Evolutionary conservation across 2,113 vertebrate genomes (phyloP).

Genomic region (Polyodon spathula): DNA sequence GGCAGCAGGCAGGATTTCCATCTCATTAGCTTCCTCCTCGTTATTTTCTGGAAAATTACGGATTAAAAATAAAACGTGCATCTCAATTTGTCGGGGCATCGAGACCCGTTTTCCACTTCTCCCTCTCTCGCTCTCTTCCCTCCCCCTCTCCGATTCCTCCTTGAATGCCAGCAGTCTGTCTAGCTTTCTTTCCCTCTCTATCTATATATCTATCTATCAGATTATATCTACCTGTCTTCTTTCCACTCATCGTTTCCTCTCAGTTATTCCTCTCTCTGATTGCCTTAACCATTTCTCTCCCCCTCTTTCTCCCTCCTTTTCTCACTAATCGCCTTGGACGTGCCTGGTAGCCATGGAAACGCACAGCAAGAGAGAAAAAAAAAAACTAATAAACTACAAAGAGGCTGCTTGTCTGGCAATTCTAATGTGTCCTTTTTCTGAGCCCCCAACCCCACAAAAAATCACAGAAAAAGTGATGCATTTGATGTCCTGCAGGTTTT

Average conservation of each 20-base stretch:
- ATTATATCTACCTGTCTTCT: background rate
- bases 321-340: slow-evolving; percentile 64
- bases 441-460: too few species aligned
- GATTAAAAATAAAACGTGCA: slow-evolving; percentile 77
- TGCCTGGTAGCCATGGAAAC: slow-evolving; percentile 57
- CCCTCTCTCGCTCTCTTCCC: background rate
- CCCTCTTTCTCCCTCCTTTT: slow-evolving; percentile 20
- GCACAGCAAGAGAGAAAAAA: slow-evolving; percentile 54
- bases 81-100: slow-evolving; percentile 65
- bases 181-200: background rate
- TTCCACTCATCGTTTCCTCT: background rate
- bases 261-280: background rate
- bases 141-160: background rate
- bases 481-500: too few species aligned
- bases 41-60: slow-evolving; percentile 81
- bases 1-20: slow-evolving; percentile 64
- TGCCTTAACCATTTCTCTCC: background rate
- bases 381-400: slow-evolving; percentile 78
- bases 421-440: background rate
- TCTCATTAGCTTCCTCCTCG: slow-evolving; percentile 79
- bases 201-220: background rate
- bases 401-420: background rate
- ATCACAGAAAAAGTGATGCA: too few species aligned
- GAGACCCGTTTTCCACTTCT: slow-evolving; percentile 49
- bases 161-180: background rate